These are phyloP conservation scores for Acronicta aceris DNA, from an alignment of 2,888 invertebrate genomes.

Conservation along the genomic window DNA sequence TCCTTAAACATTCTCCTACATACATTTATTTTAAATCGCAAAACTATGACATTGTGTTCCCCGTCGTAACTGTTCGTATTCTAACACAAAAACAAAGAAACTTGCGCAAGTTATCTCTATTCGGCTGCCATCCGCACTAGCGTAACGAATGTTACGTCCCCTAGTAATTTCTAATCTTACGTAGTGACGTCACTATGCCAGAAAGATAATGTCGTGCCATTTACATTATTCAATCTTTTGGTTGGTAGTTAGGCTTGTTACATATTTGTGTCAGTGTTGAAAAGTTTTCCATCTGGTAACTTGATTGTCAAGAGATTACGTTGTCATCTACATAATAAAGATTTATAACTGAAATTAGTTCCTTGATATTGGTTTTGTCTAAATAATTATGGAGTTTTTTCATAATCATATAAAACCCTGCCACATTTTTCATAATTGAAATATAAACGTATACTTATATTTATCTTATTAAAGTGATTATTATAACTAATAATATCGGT, in stretches of 20 bases:
- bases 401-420: no score
- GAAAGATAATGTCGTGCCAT: slow-evolving; percentile 57
- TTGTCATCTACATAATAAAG: no score
- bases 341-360: no score
- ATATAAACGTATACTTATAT: no score
- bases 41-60: not conserved
- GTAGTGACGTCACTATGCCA: slow-evolving; percentile 45
- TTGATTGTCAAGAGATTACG: no score
- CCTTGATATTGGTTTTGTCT: no score
- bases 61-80: slow-evolving; percentile 2
- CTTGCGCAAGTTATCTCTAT: slow-evolving; percentile 40
- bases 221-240: slow-evolving; percentile 47
- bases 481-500: no score
- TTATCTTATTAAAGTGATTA: no score
- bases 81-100: slow-evolving; percentile 28
- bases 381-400: no score
- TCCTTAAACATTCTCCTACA: no score
- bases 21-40: no score
- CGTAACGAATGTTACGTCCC: slow-evolving; percentile 27
- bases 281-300: not conserved
- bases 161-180: slow-evolving; percentile 48
- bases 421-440: no score
- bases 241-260: slow-evolving; percentile 16
- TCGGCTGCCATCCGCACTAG: slow-evolving; percentile 29
- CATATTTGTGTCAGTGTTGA: not conserved